Conservation (phyloP, 2,888 invertebrate species). For the Aelia acuminata region DNA sequence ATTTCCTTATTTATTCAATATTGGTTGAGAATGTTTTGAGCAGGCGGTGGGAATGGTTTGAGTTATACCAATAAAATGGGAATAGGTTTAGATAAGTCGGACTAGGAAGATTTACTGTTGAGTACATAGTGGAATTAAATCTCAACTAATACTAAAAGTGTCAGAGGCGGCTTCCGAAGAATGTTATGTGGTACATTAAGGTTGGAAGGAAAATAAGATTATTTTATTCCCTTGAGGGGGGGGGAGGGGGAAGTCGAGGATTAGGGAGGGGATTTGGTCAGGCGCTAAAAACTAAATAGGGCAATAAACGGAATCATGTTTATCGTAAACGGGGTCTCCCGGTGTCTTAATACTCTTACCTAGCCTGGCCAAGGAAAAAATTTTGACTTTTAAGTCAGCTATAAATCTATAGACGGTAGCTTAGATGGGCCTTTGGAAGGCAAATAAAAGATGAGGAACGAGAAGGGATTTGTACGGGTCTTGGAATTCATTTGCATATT, state of each 20-base stretch:
- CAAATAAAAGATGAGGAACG: slow-evolving; percentile 28
- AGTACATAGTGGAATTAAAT: slow-evolving; percentile 48
- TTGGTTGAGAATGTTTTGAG: background rate
- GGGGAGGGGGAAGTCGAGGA: background rate
- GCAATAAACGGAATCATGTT: slow-evolving; percentile 40
- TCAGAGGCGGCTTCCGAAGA: background rate
- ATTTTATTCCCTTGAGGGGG: background rate
- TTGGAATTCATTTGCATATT: slow-evolving; percentile 21
- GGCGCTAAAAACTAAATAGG: slow-evolving; percentile 39
- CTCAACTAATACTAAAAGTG: slow-evolving; percentile 35
- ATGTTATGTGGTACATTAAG: slow-evolving; percentile 30
- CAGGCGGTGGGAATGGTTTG: background rate
- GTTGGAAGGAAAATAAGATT: slow-evolving; percentile 30
- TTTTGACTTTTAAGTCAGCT: slow-evolving; percentile 36
- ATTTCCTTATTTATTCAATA: background rate
- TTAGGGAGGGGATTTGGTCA: slow-evolving; percentile 16
- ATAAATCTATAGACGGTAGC: slow-evolving; percentile 47
- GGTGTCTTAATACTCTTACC: slow-evolving; percentile 47
- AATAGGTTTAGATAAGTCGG: slow-evolving; percentile 34
- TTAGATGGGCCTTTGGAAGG: slow-evolving; percentile 13
- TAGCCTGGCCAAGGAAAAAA: background rate
- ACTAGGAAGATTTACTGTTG: slow-evolving; percentile 43
- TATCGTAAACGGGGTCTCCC: slow-evolving; percentile 39
- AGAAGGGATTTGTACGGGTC: background rate
- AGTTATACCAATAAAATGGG: background rate